Conservation (phyloP, 2,888 invertebrate genomes). For the Caenorhabditis sinica region DNA sequence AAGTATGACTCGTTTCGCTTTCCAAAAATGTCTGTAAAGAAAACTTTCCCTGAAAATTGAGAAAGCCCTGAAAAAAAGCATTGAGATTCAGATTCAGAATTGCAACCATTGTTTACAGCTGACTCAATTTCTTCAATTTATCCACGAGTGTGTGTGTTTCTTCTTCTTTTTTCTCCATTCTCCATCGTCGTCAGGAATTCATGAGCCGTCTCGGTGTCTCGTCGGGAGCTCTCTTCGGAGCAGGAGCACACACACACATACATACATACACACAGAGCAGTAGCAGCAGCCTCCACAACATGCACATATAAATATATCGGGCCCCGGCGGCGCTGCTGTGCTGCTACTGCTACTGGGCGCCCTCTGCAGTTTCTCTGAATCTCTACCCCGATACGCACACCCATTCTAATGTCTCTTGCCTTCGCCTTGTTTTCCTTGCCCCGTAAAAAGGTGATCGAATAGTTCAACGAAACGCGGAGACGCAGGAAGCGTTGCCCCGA, state of each 20-base stretch:
- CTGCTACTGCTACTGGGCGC: slow-evolving; percentile 41
- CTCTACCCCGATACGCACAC: too few species aligned
- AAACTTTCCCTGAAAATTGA: too few species aligned
- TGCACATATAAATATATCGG: slow-evolving; percentile 65
- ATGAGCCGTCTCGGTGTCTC: slow-evolving; percentile 61
- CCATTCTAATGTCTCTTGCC: slow-evolving; percentile 14
- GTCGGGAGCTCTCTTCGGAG: slow-evolving; percentile 34
- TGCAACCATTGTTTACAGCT: slow-evolving; percentile 51
- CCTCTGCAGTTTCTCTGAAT: slow-evolving; percentile 23
- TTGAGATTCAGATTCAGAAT: background rate
- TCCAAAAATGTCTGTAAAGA: too few species aligned
- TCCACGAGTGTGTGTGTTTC: slow-evolving; percentile 53
- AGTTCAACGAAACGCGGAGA: slow-evolving; percentile 47
- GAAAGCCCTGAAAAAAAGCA: background rate
- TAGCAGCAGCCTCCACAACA: slow-evolving; percentile 56
- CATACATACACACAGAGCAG: background rate
- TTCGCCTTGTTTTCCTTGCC: slow-evolving; percentile 52
- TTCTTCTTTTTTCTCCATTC: slow-evolving; percentile 16
- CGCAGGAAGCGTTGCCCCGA: slow-evolving; percentile 58
- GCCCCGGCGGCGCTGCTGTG: slow-evolving; percentile 9
- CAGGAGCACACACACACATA: slow-evolving; percentile 22
- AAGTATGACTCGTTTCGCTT: too few species aligned
- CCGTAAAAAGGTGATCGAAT: slow-evolving; percentile 53
- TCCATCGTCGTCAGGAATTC: slow-evolving; percentile 61
- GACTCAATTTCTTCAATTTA: slow-evolving; percentile 59